phyloP scores from a whole-genome alignment of 1,140 invertebrate species.

The Bicyclus anynana region DNA sequence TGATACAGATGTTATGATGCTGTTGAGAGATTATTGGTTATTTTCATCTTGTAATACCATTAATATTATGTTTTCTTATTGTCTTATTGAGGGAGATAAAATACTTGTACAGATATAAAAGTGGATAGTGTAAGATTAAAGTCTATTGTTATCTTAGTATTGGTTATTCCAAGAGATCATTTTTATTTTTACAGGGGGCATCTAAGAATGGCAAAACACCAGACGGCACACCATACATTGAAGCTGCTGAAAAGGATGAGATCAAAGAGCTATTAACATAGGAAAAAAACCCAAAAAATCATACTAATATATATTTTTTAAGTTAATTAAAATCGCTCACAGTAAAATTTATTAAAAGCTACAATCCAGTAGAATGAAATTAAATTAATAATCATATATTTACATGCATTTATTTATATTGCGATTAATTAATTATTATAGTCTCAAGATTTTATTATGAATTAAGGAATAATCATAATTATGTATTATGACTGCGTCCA shows the following conservation, averaged over 20 bases:
- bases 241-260: constrained; percentile 94
- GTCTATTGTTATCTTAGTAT: background rate
- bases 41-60: too few species aligned
- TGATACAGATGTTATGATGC: too few species aligned
- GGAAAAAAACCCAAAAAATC: constrained; percentile 17
- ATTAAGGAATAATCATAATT: constrained; percentile 31
- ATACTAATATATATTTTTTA: too few species aligned
- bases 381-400: constrained; percentile 55
- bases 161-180: background rate
- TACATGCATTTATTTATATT: constrained; percentile 74
- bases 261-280: constrained; percentile 84
- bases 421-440: constrained; percentile 68
- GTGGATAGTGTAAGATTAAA: too few species aligned
- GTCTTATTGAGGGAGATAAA: too few species aligned
- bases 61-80: too few species aligned
- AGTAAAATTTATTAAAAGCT: constrained; percentile 54
- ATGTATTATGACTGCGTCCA: constrained; percentile 65
- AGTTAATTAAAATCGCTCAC: constrained; percentile 38
- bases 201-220: constrained; percentile 89
- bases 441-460: constrained; percentile 45
- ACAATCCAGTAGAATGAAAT: constrained; percentile 44
- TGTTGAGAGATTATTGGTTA: too few species aligned
- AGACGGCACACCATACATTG: constrained; percentile 90
- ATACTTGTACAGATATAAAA: too few species aligned
- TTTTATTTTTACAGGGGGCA: constrained; percentile 84